phyloP scores from a whole-genome alignment of 2,797 vertebrate genomes.

The Betta splendens region DNA sequence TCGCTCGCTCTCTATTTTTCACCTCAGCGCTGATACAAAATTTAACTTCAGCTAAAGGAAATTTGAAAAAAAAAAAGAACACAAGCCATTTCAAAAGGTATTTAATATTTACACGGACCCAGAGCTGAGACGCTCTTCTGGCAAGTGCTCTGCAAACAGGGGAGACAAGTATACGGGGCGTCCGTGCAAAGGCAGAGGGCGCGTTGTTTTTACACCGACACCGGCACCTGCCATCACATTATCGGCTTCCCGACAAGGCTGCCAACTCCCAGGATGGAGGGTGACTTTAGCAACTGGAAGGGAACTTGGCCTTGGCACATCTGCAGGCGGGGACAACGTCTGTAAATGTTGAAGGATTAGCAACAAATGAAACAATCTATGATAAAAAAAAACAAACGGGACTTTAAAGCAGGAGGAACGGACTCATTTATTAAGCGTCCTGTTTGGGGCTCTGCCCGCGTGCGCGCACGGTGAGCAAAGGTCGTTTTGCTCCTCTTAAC shows the following conservation, averaged over 20 bases:
- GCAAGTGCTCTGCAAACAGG: constrained; percentile 53
- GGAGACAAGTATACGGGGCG: constrained; percentile 64
- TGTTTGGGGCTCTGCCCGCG: constrained; percentile 47
- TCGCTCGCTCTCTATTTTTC: constrained; percentile 35
- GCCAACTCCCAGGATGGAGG: constrained; percentile 40
- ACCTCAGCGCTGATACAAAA: constrained; percentile 26
- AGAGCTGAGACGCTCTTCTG: constrained; percentile 41
- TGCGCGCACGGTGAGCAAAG: constrained; percentile 65
- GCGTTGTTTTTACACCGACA: constrained; percentile 62
- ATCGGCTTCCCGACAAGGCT: constrained; percentile 52
- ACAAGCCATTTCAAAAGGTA: constrained; percentile 22
- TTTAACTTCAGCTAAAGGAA: constrained; percentile 23
- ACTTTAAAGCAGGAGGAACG: constrained; percentile 53
- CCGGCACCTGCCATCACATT: constrained; percentile 64
- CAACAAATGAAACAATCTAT: constrained; percentile 5
- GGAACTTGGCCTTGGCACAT: constrained; percentile 19
- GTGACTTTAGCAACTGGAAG: constrained; percentile 27
- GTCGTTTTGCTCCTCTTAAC: constrained; percentile 78
- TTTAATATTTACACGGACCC: constrained; percentile 49
- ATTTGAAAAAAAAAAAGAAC: constrained; percentile 21
- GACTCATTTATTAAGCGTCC: constrained; percentile 66
- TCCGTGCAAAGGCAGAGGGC: constrained; percentile 54
- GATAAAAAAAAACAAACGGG: not conserved
- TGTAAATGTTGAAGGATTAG: not conserved
- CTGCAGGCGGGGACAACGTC: not conserved